Evolutionary conservation across 1,140 invertebrate species (phyloP), one percentile per base, ranked within the genome.

Genomic region (Drosophila azteca): DNA sequence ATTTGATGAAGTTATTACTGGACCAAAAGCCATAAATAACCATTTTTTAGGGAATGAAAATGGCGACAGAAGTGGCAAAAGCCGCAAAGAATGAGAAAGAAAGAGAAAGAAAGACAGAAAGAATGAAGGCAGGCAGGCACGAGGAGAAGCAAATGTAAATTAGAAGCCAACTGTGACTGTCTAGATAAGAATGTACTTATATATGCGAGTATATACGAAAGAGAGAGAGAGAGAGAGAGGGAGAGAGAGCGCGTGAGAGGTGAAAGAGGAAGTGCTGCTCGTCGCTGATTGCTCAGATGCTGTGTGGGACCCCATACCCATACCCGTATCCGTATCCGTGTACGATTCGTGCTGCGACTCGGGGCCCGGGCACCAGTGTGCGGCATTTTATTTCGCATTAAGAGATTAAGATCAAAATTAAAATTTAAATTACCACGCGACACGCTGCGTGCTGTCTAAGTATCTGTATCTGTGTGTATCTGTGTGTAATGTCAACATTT

Each of bases 351-450:
- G 63, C 63, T 63, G 62, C 70, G 62, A 58, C 22, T 71, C 3
- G 11, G 35, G 60, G 17, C 17, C 17, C 55, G 87, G 85, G 87
- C 85, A 89, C 87, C 85, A 89, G 85, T 89, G 85, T 87, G 79
- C 85, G 82, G 78, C 87, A 90, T 90, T 90, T 90, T 90, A 90
- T 90, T 90, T 90, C 85, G 85, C 85, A 90, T 90, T 90, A 90
- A 90, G 87, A 90, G 85, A 90, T 90, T 90, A 90, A 90, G 85
- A 90, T 90, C 87, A 87, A 90, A 90, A 90, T 90, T 90, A 90
- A 90, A 90, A 90, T 90, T 90, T 90, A 90, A 90, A 90, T 90
- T 90, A 90, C 82, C 82, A 59, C 61, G 82, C 83, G 78, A 78
- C 83, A 78, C 78, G 78, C 69, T 76, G 73, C 70, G 64, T 70